A percentile compares a stretch with the other conserved stretches of the same genome.
Evolutionary conservation across 1,140 invertebrate genomes (phyloP).

Genomic region (Tenebrio molitor): DNA sequence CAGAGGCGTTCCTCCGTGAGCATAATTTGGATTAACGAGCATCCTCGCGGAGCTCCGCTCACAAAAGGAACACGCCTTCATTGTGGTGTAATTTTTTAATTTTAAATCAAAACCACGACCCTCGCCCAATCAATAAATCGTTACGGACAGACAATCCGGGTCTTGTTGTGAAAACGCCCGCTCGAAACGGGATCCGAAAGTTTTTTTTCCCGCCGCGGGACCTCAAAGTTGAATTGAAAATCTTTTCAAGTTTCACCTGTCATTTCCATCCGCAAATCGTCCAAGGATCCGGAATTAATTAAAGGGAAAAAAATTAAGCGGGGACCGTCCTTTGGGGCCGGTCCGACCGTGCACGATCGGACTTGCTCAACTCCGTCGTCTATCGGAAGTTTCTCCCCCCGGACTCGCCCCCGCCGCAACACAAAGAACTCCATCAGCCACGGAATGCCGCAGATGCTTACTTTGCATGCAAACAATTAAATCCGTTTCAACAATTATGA

Average conservation of each 20-base stretch:
- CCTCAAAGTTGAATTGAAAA: conserved; percentile 24
- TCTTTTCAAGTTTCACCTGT: conserved; percentile 18
- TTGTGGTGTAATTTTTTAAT: conserved; percentile 3
- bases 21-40: no score
- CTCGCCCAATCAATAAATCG: conserved; percentile 8
- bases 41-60: no score
- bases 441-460: conserved; percentile 57
- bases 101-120: background rate
- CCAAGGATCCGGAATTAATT: background rate
- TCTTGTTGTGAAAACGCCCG: background rate
- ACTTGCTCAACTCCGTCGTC: no score
- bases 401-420: no score
- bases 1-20: no score
- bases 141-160: background rate
- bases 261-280: background rate
- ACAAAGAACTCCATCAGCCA: conserved; percentile 4
- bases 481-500: conserved; percentile 61
- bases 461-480: conserved; percentile 60
- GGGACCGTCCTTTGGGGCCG: background rate
- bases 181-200: background rate
- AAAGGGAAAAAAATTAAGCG: conserved; percentile 6
- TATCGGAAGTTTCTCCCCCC: background rate
- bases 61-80: background rate
- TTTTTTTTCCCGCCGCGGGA: conserved; percentile 8
- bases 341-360: no score